Conservation (phyloP, 2,797 vertebrate genomes). For the Catharus ustulatus region DNA sequence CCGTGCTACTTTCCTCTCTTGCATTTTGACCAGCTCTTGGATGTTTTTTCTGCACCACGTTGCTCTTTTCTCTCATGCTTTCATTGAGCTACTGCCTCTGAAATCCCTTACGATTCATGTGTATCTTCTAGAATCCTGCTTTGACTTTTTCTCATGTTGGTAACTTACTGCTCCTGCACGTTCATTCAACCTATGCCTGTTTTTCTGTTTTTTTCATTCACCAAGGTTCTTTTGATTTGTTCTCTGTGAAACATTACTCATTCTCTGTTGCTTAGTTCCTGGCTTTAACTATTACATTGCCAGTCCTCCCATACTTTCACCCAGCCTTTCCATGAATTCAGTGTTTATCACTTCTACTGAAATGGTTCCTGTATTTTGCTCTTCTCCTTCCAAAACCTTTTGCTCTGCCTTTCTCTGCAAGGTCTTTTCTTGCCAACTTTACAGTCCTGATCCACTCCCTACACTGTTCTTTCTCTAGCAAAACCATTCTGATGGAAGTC, state of each 20-base stretch:
- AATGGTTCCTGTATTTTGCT: background rate
- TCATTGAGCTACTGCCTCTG: background rate
- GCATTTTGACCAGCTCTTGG: background rate
- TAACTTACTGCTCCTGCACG: background rate
- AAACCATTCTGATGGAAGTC: background rate
- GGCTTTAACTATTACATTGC: background rate
- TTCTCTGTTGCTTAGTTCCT: constrained; percentile 34
- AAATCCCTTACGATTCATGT: background rate
- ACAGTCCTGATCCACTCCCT: background rate
- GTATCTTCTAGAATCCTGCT: background rate
- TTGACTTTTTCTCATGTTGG: background rate
- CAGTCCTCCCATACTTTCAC: background rate
- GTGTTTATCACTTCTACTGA: background rate
- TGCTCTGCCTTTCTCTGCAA: background rate
- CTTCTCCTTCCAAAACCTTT: background rate
- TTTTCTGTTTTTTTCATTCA: constrained; percentile 42
- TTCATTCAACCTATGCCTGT: constrained; percentile 11
- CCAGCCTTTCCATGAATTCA: background rate
- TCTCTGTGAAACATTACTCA: constrained; percentile 22
- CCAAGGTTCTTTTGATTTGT: background rate
- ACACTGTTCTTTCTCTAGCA: background rate
- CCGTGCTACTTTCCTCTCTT: background rate
- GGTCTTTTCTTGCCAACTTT: background rate
- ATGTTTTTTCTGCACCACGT: background rate
- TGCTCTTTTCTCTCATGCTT: background rate